Evolutionary conservation across 2,113 vertebrate genomes (phyloP).

Genomic region (Danionella cerebrum): DNA sequence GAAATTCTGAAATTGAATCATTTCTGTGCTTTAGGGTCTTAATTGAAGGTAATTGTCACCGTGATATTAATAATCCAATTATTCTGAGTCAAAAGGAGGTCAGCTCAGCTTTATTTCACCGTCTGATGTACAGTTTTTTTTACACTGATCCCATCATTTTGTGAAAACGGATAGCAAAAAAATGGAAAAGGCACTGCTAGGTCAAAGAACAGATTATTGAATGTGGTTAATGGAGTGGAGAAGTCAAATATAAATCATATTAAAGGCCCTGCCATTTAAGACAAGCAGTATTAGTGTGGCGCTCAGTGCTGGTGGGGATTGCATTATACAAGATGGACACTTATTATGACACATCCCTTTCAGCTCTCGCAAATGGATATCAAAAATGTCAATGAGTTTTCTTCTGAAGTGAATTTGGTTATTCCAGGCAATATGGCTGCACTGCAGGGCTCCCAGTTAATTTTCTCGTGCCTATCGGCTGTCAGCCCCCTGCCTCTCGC

Average conservation of each 20-base stretch:
- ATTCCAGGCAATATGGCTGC: constrained; percentile 66
- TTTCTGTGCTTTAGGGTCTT: constrained; percentile 41
- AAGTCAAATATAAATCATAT: constrained; percentile 62
- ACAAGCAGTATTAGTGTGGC: constrained; percentile 48
- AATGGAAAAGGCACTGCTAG: constrained; percentile 38
- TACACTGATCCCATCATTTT: constrained; percentile 21
- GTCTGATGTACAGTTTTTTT: constrained; percentile 30
- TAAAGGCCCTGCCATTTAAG: constrained; percentile 53
- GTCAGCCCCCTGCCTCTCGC: constrained; percentile 43
- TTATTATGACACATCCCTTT: constrained; percentile 52
- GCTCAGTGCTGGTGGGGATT: constrained; percentile 48
- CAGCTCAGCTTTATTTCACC: constrained; percentile 39
- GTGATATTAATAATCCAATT: constrained; percentile 58
- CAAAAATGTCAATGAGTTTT: constrained; percentile 60
- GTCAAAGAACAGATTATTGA: constrained; percentile 56
- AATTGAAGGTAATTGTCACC: constrained; percentile 46
- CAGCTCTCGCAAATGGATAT: constrained; percentile 56
- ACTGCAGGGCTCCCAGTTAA: constrained; percentile 60
- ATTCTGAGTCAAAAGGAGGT: constrained; percentile 48
- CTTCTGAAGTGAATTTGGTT: constrained; percentile 52
- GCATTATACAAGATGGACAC: constrained; percentile 50
- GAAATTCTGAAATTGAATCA: constrained; percentile 33
- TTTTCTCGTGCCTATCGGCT: constrained; percentile 53
- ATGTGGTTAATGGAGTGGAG: constrained; percentile 54
- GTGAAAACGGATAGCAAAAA: constrained; percentile 14